Base-by-base conservation (phyloP, 2,888 invertebrate genomes). In the Parnassius orleans region DNA sequence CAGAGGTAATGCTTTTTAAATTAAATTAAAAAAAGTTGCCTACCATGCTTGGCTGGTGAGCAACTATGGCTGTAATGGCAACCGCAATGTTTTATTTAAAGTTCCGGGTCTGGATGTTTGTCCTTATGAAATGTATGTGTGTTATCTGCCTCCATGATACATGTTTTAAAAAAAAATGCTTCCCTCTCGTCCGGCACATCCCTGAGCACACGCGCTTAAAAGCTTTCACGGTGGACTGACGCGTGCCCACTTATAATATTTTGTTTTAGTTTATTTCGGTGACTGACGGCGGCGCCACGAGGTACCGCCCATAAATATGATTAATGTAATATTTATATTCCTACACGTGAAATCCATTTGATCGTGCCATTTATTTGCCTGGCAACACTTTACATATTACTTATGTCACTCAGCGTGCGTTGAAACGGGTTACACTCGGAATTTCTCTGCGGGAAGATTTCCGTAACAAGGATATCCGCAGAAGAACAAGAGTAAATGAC, bases 201-300 rank as follows among this genome's bases (percentile, higher is more conserved):
- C 68, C 50, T 50, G 57, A 63, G 66, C 60, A 64, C 62, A 60
- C 64, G 64, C 69, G 68, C 65, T 70, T 76, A 75, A 77, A 76
- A 76, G 77, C 75, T 75, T 75, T 74, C 68, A 65, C 69, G 63
- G 61, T 64, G 66, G 65, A 69, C 63, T 63, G 71, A 66, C 66
- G 70, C 67, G 66, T 67, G 65, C 62, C 56, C 42, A 9, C 57
- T 57, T 42, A 41, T 50, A 44, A 12, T 43, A 43, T 44, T 64
- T 56, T 61, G 63, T 65, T 65, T 66, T 64, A 66, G 67, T 71
- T 70, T 72, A 72, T 74, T 73, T 72, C 65, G 59, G 68, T 60
- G 61, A 57, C n/a, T 56, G 11, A 60, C 60, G 52, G 24, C 56
- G 43, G 60, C 63, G 59, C 61, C 53, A 47, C 44, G 33, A 19